These are phyloP conservation scores for Diaperis boleti DNA, from an alignment of 2,888 invertebrate species.

Conservation along the genomic window DNA sequence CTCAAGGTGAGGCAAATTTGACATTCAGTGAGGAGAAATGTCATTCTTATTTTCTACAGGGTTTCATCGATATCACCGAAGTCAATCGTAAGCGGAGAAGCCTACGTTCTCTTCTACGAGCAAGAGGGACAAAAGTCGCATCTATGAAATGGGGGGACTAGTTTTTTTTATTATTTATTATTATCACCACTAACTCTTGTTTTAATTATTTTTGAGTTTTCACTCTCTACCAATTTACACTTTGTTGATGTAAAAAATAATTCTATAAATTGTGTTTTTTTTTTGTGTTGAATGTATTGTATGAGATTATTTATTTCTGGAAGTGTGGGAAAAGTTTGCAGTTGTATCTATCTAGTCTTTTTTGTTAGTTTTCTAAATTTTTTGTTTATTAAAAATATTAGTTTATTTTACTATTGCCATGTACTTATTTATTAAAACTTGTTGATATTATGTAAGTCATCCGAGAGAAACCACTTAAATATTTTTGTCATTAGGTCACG, in stretches of 20 bases:
- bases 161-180: slow-evolving; percentile 34
- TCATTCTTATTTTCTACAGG: slow-evolving; percentile 64
- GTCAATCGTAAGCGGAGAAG: slow-evolving; percentile 87
- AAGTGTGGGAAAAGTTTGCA: slow-evolving; percentile 30
- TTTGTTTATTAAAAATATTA: slow-evolving; percentile 37
- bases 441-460: slow-evolving; percentile 47
- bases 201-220: slow-evolving; percentile 27
- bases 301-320: slow-evolving; percentile 43
- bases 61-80: slow-evolving; percentile 76
- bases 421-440: slow-evolving; percentile 50
- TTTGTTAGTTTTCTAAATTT: slow-evolving; percentile 31
- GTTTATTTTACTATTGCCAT: slow-evolving; percentile 41
- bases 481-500: slow-evolving; percentile 32
- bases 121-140: slow-evolving; percentile 66
- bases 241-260: slow-evolving; percentile 25
- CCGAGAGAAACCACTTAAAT: slow-evolving; percentile 11
- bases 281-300: slow-evolving; percentile 44
- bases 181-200: slow-evolving; percentile 16
- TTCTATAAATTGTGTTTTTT: slow-evolving; percentile 24
- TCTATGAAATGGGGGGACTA: slow-evolving; percentile 55
- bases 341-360: slow-evolving; percentile 48
- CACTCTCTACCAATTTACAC: slow-evolving; percentile 22
- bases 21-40: neutral
- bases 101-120: slow-evolving; percentile 94
- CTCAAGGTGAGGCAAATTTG: slow-evolving; percentile 80